These are phyloP conservation scores for Lipophrys pholis DNA, from an alignment of 2,113 vertebrate genomes.

Conservation along the genomic window DNA sequence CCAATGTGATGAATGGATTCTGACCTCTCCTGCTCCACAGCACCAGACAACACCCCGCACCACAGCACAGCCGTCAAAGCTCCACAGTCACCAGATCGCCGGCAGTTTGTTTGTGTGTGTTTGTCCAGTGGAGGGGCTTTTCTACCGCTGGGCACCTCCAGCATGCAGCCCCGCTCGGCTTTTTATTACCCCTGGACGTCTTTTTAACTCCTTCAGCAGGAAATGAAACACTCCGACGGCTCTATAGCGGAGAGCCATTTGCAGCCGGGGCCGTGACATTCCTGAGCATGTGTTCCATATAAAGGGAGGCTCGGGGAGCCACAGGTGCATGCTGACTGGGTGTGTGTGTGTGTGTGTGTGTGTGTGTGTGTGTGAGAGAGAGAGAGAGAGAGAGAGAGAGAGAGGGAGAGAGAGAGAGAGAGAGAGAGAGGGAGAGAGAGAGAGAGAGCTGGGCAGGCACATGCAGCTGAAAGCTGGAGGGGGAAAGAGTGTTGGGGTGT, in stretches of 20 bases:
- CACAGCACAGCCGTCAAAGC: no score
- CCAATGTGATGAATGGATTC: no score
- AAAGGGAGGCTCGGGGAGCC: conserved; percentile 66
- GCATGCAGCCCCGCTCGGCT: conserved; percentile 49
- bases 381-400: neutral
- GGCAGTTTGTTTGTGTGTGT: no score
- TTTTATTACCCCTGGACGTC: conserved; percentile 74
- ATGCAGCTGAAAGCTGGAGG: conserved; percentile 30
- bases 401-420: conserved; percentile 37
- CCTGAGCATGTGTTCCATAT: conserved; percentile 75
- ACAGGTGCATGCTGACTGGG: conserved; percentile 71
- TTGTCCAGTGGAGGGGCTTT: no score
- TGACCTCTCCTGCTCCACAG: no score
- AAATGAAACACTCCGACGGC: conserved; percentile 85
- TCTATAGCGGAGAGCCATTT: conserved; percentile 68
- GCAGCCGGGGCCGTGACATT: conserved; percentile 65
- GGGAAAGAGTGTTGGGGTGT: conserved; percentile 60
- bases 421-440: neutral
- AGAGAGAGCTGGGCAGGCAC: neutral
- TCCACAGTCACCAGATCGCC: no score
- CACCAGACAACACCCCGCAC: no score
- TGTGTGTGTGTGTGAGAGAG: conserved; percentile 20
- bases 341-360: conserved; percentile 13
- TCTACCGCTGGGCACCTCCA: no score
- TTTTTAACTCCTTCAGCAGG: conserved; percentile 76